Percentiles rank a stretch among this genome's conserved stretches.
phyloP scores from a whole-genome alignment of 2,797 vertebrate genomes.

The Tenualosa ilisha region DNA sequence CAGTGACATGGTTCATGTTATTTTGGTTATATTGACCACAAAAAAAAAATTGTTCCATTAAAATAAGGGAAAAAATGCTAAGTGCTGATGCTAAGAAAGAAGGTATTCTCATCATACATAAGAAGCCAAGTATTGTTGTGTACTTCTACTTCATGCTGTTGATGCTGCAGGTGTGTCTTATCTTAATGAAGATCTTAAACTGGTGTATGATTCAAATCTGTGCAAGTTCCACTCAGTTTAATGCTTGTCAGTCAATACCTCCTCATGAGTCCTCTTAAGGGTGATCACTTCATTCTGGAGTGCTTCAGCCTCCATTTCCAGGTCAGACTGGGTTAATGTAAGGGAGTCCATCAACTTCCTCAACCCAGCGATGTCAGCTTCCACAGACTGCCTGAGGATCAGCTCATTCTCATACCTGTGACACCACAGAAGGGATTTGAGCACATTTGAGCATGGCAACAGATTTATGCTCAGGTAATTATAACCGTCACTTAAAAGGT shows the following conservation, averaged over 20 bases:
- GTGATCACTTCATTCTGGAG: slow-evolving; percentile 63
- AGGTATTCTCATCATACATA: no score
- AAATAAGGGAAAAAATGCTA: no score
- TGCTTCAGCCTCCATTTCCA: slow-evolving; percentile 65
- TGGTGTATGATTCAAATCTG: no score
- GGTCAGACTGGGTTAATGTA: slow-evolving; percentile 59
- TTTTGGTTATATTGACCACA: no score
- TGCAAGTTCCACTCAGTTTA: no score
- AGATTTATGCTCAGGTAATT: not conserved
- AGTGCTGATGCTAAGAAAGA: no score
- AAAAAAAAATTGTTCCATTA: no score
- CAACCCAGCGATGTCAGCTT: slow-evolving; percentile 69
- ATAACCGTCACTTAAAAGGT: not conserved
- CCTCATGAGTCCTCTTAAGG: slow-evolving; percentile 69
- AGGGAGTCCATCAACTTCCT: slow-evolving; percentile 64
- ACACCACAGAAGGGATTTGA: not conserved
- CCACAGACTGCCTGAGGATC: slow-evolving; percentile 64
- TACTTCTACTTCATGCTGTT: no score
- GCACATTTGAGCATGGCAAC: not conserved
- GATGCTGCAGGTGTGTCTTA: no score
- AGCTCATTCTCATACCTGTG: slow-evolving; percentile 71
- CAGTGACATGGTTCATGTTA: no score
- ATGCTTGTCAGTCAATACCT: slow-evolving; percentile 55
- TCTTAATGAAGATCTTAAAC: no score
- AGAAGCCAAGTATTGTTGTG: no score